phyloP scores from a whole-genome alignment of 2,888 invertebrate species.

The Plemyria rubiginata region DNA sequence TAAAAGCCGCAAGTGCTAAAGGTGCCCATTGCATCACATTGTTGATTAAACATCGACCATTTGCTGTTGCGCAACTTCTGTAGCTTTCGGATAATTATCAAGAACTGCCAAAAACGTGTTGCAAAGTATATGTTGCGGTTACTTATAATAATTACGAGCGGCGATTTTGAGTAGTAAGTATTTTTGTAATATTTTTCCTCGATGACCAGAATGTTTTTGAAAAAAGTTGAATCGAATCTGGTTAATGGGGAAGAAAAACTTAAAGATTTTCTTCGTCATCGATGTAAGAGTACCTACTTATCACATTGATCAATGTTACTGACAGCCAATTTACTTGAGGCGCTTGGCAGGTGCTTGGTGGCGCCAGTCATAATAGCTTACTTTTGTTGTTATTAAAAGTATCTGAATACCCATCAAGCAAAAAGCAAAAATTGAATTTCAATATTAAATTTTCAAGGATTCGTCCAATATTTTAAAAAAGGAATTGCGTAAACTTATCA shows the following conservation, averaged over 20 bases:
- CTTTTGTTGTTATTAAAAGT: too few species aligned
- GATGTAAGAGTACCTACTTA: slow-evolving; percentile 7
- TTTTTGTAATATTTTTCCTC: slow-evolving; percentile 24
- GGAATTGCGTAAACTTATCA: background rate
- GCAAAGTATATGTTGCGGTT: slow-evolving; percentile 25
- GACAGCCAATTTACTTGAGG: slow-evolving; percentile 1
- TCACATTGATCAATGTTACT: slow-evolving; percentile 24
- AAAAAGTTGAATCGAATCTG: slow-evolving; percentile 23
- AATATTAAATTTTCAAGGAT: background rate
- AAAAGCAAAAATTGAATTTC: too few species aligned
- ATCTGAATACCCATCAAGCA: too few species aligned
- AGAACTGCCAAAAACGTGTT: slow-evolving; percentile 29
- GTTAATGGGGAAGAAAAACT: slow-evolving; percentile 17
- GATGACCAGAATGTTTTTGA: slow-evolving; percentile 13
- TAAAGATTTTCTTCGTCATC: slow-evolving; percentile 20
- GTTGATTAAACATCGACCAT: slow-evolving; percentile 38
- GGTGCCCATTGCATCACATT: slow-evolving; percentile 39
- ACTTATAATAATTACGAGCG: slow-evolving; percentile 21
- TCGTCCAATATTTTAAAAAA: background rate
- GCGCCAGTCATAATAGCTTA: background rate
- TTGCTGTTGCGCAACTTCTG: slow-evolving; percentile 36
- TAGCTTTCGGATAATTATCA: slow-evolving; percentile 37
- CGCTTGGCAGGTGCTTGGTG: background rate
- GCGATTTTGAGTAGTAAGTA: slow-evolving; percentile 14
- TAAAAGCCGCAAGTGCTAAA: slow-evolving; percentile 25